A percentile compares a stretch with the other conserved stretches of the same genome.
phyloP scores from a whole-genome alignment of 2,113 vertebrate species.

The Bucco capensis region DNA sequence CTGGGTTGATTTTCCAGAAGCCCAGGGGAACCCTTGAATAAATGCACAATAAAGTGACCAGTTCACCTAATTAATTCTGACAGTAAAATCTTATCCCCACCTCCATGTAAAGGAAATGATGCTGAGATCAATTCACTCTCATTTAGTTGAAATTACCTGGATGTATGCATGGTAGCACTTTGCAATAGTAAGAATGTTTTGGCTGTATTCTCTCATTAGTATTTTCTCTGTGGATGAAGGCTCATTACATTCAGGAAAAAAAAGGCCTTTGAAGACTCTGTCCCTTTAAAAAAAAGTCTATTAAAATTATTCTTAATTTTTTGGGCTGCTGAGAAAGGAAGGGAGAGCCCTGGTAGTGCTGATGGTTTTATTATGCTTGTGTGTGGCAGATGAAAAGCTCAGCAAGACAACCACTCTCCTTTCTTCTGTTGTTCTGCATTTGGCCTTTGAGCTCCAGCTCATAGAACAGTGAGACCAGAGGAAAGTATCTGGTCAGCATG shows the following conservation, averaged over 20 bases:
- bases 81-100: background rate
- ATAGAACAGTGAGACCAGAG: background rate
- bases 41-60: background rate
- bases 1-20: background rate
- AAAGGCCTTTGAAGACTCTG: background rate
- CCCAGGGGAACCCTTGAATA: background rate
- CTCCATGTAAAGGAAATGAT: background rate
- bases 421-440: background rate
- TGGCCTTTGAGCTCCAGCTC: background rate
- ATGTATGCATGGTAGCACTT: background rate
- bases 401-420: background rate
- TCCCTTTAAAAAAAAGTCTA: background rate
- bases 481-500: background rate
- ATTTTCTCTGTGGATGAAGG: background rate
- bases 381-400: background rate
- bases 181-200: background rate
- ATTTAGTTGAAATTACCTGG: slow-evolving; percentile 3
- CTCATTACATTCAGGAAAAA: background rate
- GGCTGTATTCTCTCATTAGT: background rate
- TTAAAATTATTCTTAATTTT: background rate
- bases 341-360: background rate
- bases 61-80: background rate
- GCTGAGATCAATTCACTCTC: background rate
- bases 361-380: background rate
- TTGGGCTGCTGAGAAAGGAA: background rate